phyloP scores from a whole-genome alignment of 1,140 invertebrate genomes.

The Aphelenchoides besseyi region DNA sequence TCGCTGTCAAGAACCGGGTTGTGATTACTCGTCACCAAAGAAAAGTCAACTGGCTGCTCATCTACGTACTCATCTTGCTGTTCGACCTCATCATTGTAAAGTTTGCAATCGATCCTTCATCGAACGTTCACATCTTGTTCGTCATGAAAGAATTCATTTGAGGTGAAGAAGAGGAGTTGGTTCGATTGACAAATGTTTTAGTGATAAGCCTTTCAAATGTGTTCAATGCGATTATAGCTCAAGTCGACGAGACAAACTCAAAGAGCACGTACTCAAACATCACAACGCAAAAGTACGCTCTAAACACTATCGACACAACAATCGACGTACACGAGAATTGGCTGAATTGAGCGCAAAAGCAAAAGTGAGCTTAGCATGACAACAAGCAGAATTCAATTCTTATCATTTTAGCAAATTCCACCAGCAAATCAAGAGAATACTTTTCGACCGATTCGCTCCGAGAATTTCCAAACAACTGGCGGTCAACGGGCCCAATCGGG shows the following conservation, averaged over 20 bases:
- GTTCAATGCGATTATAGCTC: conserved; percentile 70
- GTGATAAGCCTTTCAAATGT: conserved; percentile 64
- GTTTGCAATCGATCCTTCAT: conserved; percentile 71
- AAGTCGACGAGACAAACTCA: conserved; percentile 71
- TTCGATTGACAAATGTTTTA: conserved; percentile 65
- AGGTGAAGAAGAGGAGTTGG: conserved; percentile 61
- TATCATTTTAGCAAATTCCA: background rate
- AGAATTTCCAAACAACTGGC: background rate
- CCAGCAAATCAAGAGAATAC: background rate
- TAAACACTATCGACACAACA: conserved; percentile 23
- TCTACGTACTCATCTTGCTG: conserved; percentile 69
- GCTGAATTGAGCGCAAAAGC: conserved; percentile 46
- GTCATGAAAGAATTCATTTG: conserved; percentile 71
- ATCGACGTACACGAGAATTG: conserved; percentile 38
- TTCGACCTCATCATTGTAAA: conserved; percentile 69
- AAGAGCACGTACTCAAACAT: conserved; percentile 71
- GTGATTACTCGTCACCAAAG: conserved; percentile 71
- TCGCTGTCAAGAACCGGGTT: conserved; percentile 69
- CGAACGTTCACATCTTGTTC: conserved; percentile 71
- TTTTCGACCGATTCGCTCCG: background rate
- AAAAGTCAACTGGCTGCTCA: conserved; percentile 71
- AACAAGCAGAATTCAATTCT: background rate
- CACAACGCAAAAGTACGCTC: conserved; percentile 62
- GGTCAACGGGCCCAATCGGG: background rate
- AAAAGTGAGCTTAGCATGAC: conserved; percentile 31